Evolutionary conservation across 2,888 invertebrate species (phyloP), one percentile per base, ranked within the genome.

Genomic region (Aelia acuminata): DNA sequence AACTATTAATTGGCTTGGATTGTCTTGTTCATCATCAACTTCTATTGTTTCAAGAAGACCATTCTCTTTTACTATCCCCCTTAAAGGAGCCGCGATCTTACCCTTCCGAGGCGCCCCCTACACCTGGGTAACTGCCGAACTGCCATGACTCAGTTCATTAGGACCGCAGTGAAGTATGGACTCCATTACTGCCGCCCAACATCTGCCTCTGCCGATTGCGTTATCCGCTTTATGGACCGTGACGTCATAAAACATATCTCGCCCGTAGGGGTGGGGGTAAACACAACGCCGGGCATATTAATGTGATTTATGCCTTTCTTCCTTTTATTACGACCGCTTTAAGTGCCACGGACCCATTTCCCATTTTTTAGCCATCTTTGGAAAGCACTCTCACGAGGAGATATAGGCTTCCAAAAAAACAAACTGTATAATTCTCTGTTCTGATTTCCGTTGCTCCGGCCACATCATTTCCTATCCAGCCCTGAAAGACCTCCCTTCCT

Each of bases 211-310:
- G 85, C 85, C 53, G 85, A 85, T 53, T 50, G 53, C 85, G 53
- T 53, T 53, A 53, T 39, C 87, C 87, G 63, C 57, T 87, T 87
- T 87, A 87, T 70, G 87, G 57, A 35, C 87, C 87, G 43, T 87
- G 70, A 70, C 87, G 87, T 43, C 31, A 87, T 87, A 87, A 87
- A 87, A 63, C 87, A 87, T 80, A 80, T 47, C 80, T 47, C n/a
- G 26, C 87, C 86, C 63, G n/a, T n/a, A 43, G n/a, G n/a, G 80
- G 39, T 22, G 3, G 43, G 80, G 80, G 80, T 80, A 80, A 80
- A 80, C 80, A 80, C n/a, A 80, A 80, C 80, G 43, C 80, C 43
- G 80, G 80, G 80, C 80, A 85, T 85, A 85, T 85, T 85, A 85
- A 85, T 85, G 53, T 85, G 85, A 85, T 85, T 57, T 85, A 85